Percentiles rank a stretch among this genome's conserved stretches.
Evolutionary conservation across 1,140 invertebrate genomes (phyloP).

Genomic region (Batillaria attramentaria): DNA sequence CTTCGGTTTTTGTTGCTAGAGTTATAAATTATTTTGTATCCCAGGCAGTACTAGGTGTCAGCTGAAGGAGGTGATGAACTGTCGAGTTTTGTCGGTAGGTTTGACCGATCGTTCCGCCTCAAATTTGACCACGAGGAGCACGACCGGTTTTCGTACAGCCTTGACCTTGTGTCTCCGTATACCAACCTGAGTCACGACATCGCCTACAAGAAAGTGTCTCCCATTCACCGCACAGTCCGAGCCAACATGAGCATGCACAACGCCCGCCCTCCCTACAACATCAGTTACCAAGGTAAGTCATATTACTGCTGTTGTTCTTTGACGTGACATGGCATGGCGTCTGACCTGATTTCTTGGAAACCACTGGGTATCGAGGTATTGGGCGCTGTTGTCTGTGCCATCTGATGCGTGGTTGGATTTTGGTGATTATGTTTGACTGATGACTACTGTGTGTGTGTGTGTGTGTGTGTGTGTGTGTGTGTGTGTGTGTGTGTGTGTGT

Average conservation of each 20-base stretch:
- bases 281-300: slow-evolving; percentile 10
- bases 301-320: too few relatives aligned
- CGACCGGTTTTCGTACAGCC: slow-evolving; percentile 11
- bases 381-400: too few relatives aligned
- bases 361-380: too few relatives aligned
- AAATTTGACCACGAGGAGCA: slow-evolving; percentile 18
- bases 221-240: not conserved
- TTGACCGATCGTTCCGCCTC: slow-evolving; percentile 21
- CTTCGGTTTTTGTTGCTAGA: not conserved
- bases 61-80: not conserved
- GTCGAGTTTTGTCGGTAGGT: not conserved
- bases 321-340: too few relatives aligned
- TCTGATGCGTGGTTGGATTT: too few relatives aligned
- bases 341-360: too few relatives aligned
- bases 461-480: too few relatives aligned
- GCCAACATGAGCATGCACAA: not conserved
- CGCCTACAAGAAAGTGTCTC: not conserved
- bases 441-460: too few relatives aligned
- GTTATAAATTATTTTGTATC: not conserved
- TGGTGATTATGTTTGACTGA: too few relatives aligned
- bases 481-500: too few relatives aligned
- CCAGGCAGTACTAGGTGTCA: not conserved
- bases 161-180: slow-evolving; percentile 11
- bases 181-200: slow-evolving; percentile 27
- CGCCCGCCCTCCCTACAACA: not conserved